phyloP scores from a whole-genome alignment of 2,888 invertebrate genomes.

The Petrolisthes manimaculis region DNA sequence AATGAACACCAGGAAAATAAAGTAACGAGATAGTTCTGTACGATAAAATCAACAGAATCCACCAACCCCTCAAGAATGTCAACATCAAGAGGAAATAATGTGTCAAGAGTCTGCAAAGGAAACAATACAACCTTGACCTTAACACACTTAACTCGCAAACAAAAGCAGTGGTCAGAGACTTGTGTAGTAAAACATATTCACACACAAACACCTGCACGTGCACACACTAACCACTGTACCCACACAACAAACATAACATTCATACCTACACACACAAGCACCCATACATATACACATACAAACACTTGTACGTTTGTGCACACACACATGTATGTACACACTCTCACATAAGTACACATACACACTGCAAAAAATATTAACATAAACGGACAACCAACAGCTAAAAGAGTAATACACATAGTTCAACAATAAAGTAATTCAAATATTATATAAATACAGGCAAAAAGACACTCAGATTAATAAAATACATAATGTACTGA shows the following conservation, averaged over 20 bases:
- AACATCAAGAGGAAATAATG: too few species aligned
- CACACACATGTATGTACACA: neutral
- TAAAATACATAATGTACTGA: neutral
- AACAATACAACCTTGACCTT: too few species aligned
- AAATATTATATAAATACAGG: too few species aligned
- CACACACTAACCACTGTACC: too few species aligned
- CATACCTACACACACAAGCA: neutral
- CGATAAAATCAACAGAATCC: neutral
- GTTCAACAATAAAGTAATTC: too few species aligned
- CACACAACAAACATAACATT: neutral
- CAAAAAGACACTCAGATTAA: neutral
- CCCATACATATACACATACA: neutral
- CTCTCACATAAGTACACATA: neutral
- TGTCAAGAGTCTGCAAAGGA: neutral
- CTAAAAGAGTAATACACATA: too few species aligned
- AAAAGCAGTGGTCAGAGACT: too few species aligned
- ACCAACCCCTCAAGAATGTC: too few species aligned
- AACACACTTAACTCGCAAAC: too few species aligned
- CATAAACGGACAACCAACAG: too few species aligned
- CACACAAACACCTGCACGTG: neutral
- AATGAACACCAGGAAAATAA: too few species aligned
- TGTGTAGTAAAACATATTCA: neutral
- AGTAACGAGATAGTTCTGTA: too few species aligned
- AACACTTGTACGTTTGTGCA: neutral
- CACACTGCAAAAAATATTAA: neutral